Base-by-base conservation (phyloP, 2,113 vertebrate species). In the Ascaphus truei region DNA sequence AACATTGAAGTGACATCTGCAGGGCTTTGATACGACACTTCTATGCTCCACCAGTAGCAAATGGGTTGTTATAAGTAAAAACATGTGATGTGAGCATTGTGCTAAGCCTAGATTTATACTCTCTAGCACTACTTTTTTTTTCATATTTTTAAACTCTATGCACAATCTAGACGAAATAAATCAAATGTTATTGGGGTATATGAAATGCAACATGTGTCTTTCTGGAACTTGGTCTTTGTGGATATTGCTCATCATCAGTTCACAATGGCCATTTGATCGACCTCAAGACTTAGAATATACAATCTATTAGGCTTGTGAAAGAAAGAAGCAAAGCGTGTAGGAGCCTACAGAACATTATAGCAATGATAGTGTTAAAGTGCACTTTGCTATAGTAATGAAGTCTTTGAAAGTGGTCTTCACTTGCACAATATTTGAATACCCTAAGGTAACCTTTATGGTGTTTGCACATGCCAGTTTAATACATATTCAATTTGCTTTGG, bases 391-490 rank as follows among this genome's bases (percentile, higher is more conserved):
- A n/a, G n/a, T n/a, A n/a, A n/a, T n/a, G n/a, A n/a, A n/a, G n/a
- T n/a, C n/a, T n/a, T n/a, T n/a, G n/a, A n/a, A n/a, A n/a, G n/a
- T n/a, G n/a, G n/a, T 62, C 52, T 68, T 30, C 3, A 5, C 71
- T 68, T 15, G 58, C 3, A 34, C n/a, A 71, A 31, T 52, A 1
- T 64, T 71, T 73, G 31, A 66, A 30, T 63, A 63, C 16, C 29
- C 0, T 0, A 15, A 75, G 61, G 16, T 73, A 56, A 74, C 45
- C 31, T 62, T 39, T 43, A 26, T 18, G 47, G 9, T 66, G 56
- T 73, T 65, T 75, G 29, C 47, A 60, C 16, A 15, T 20, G 23
- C 23, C 41, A 3, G 2, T 71, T 78, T 62, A 76, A 68, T 25
- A 34, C 34, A 47, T 4, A 62, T 37, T 12, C 39, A 53, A 0